phyloP scores from a whole-genome alignment of 1,140 invertebrate species.

The Brachionus angularis region DNA sequence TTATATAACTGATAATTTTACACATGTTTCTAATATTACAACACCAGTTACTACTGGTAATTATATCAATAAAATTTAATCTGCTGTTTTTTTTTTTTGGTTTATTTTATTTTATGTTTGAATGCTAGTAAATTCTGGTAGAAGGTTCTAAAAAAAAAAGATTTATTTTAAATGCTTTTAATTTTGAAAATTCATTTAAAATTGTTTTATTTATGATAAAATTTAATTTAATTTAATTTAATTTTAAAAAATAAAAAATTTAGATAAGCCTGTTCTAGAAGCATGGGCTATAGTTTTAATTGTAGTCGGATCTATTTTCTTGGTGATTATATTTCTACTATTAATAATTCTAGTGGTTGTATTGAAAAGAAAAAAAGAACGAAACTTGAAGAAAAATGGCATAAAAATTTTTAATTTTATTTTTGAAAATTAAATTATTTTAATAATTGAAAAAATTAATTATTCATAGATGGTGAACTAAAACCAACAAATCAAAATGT shows the following conservation, averaged over 20 bases:
- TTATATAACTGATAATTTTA: no score
- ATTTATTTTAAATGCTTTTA: no score
- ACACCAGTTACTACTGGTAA: no score
- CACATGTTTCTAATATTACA: no score
- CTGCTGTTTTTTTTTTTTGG: no score
- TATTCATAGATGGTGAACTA: no score
- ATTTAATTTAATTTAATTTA: background rate
- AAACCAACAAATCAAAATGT: no score
- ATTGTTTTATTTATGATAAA: background rate
- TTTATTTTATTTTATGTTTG: no score
- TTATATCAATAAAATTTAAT: no score
- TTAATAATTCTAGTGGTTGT: background rate
- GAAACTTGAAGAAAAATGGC: background rate
- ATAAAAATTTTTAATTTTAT: background rate
- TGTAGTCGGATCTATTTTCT: background rate
- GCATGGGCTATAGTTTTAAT: constrained; percentile 7
- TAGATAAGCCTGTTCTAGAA: background rate
- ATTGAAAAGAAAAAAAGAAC: background rate
- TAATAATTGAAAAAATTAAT: no score
- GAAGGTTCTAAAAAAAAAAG: no score
- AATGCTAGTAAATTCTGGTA: no score
- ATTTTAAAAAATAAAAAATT: background rate
- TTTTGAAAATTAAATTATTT: background rate
- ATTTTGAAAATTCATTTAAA: background rate
- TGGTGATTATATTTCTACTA: constrained; percentile 1